Evolutionary conservation across 2,888 invertebrate species (phyloP).

Genomic region (Drymonia ruficornis): DNA sequence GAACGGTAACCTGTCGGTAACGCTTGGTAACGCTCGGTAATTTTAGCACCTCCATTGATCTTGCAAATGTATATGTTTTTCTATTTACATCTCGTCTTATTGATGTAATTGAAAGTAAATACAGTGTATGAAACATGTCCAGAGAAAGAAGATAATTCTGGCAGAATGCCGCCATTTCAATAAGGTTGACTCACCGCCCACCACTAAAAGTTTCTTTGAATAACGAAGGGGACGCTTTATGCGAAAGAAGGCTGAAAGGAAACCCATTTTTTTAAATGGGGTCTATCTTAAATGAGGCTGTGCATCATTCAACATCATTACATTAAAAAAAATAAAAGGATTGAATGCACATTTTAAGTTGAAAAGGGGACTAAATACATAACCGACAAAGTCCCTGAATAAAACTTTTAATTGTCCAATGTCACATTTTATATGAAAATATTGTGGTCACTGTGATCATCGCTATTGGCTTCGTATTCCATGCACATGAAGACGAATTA

Average conservation of each 20-base stretch:
- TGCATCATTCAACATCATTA: constrained; percentile 80
- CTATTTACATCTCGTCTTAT: neutral
- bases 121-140: constrained; percentile 31
- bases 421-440: neutral
- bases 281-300: constrained; percentile 70
- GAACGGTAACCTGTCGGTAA: too few relatives aligned
- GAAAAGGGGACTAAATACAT: constrained; percentile 21
- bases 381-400: neutral
- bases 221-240: constrained; percentile 78
- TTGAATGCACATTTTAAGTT: constrained; percentile 57
- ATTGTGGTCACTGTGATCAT: too few relatives aligned
- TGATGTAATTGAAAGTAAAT: neutral
- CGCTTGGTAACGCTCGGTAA: too few relatives aligned
- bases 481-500: too few relatives aligned
- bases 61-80: neutral
- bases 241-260: constrained; percentile 67
- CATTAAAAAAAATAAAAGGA: constrained; percentile 60
- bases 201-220: constrained; percentile 73
- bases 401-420: neutral
- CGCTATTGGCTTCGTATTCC: too few relatives aligned
- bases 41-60: neutral
- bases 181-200: constrained; percentile 50
- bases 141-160: constrained; percentile 48
- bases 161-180: constrained; percentile 50
- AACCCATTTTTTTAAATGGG: constrained; percentile 74